Conservation (phyloP, 2,888 invertebrate genomes). For the Tethea ocularis region DNA sequence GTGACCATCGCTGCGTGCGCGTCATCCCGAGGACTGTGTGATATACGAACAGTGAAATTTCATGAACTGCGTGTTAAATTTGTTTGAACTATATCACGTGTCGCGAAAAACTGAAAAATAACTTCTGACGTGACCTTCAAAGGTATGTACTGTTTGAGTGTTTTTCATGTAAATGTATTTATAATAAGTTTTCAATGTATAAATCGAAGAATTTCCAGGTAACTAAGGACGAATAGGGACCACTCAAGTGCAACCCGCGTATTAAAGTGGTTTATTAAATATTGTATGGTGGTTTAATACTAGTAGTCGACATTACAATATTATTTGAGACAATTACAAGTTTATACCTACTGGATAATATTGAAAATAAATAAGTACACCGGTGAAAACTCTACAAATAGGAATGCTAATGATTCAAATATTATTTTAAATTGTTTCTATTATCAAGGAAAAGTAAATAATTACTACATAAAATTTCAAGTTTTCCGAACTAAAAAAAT, state of each 20-base stretch:
- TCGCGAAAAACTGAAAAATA: conserved; percentile 48
- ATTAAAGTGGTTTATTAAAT: conserved; percentile 75
- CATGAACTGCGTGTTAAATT: conserved; percentile 80
- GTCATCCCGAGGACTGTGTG: conserved; percentile 75
- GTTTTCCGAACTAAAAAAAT: neutral
- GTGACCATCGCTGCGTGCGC: conserved; percentile 68
- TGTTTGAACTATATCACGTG: conserved; percentile 77
- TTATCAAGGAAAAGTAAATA: neutral
- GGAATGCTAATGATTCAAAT: neutral
- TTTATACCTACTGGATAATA: neutral
- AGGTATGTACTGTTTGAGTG: conserved; percentile 57
- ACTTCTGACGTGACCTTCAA: conserved; percentile 40
- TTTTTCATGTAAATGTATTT: conserved; percentile 13
- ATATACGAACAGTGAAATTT: conserved; percentile 82
- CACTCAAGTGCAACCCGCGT: conserved; percentile 58
- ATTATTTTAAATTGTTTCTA: neutral
- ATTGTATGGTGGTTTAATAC: conserved; percentile 57
- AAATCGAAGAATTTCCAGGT: conserved; percentile 37
- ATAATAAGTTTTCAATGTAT: conserved; percentile 12
- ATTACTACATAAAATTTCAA: neutral
- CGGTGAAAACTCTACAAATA: neutral
- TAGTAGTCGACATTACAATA: conserved; percentile 41
- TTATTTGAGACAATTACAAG: conserved; percentile 40
- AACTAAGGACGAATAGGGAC: conserved; percentile 43
- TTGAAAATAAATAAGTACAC: neutral